Conservation (phyloP, 2,797 vertebrate genomes). For the Gadopsis bispinosus region DNA sequence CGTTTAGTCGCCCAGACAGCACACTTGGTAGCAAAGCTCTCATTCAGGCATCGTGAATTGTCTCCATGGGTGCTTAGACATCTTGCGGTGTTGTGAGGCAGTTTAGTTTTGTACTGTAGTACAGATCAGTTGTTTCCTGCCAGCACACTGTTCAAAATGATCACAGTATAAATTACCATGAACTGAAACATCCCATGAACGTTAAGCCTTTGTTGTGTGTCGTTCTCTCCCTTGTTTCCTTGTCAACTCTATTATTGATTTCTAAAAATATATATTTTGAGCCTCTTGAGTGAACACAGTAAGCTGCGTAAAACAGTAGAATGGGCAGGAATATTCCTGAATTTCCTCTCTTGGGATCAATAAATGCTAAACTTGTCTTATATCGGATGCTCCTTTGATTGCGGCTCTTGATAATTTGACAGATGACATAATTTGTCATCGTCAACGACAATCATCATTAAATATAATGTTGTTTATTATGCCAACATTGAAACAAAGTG, state of each 20-base stretch:
- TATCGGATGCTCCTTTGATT: too few species aligned
- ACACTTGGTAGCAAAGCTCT: slow-evolving; percentile 2
- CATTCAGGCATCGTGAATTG: slow-evolving; percentile 3
- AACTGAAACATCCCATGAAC: neutral
- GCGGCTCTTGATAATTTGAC: too few species aligned
- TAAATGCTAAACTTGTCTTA: too few species aligned
- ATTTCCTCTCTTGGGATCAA: too few species aligned
- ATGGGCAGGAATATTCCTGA: too few species aligned
- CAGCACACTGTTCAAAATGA: neutral
- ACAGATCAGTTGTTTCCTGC: neutral
- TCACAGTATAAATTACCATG: neutral
- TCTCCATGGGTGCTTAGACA: neutral
- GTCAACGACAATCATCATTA: neutral
- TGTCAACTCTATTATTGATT: neutral
- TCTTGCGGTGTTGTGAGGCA: neutral
- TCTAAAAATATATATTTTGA: too few species aligned
- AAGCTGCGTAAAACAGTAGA: too few species aligned
- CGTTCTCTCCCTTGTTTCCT: too few species aligned
- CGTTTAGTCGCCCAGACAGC: slow-evolving; percentile 51
- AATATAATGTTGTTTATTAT: neutral
- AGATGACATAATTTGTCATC: too few species aligned
- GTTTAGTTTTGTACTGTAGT: neutral
- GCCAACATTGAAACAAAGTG: neutral
- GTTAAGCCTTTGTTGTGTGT: too few species aligned
- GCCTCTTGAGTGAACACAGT: too few species aligned